Evolutionary conservation across 2,113 vertebrate species (phyloP), one percentile per base, ranked within the genome.

Genomic region (Ailurus styani): DNA sequence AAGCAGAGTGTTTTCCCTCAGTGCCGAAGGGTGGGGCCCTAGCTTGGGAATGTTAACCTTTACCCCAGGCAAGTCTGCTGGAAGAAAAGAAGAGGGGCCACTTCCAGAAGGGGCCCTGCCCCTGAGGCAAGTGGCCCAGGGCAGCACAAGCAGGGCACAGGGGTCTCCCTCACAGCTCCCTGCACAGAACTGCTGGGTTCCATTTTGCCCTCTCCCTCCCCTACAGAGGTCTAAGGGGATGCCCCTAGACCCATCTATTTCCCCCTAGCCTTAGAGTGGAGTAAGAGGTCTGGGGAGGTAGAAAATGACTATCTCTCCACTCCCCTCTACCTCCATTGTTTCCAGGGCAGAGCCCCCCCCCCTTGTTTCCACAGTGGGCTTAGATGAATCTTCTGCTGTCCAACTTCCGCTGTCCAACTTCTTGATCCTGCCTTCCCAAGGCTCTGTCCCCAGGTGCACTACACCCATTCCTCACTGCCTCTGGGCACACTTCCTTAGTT

Each of bases 1-100:
- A 98, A 98, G 97, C 4, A 96, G 98, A 90, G 88, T 91, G n/a
- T 98, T 98, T 98, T 86, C 92, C 72, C 81, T 96, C 57, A 66
- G 97, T 94, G 75, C 87, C 72, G 73, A 91, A 31, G 6, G 77
- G 87, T 96, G 97, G 89, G 75, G 95, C 73, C 55, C 64, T 60
- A 77, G 62, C 62, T 96, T 1, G 6, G 78, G 97, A 98, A 98
- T 98, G 97, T 98, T 98, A 98, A 94, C 96, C 93, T 96, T 98
- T 98, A 62, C 89, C 27, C 45, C 34, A 96, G 79, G 60, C 62
- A 91, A 90, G 50, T 93, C 17, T 11, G 0, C 42, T 66, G 7
- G 27, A 85, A 73, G 78, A 42, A 18, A 54, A 0, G 50, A 66
- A 64, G 37, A 87, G 72, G 47, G 20, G 62, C 21, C 13, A 40